Evolutionary conservation across 2,797 vertebrate genomes (phyloP), one percentile per base, ranked within the genome.

Genomic region (Cheirogaleus major): DNA sequence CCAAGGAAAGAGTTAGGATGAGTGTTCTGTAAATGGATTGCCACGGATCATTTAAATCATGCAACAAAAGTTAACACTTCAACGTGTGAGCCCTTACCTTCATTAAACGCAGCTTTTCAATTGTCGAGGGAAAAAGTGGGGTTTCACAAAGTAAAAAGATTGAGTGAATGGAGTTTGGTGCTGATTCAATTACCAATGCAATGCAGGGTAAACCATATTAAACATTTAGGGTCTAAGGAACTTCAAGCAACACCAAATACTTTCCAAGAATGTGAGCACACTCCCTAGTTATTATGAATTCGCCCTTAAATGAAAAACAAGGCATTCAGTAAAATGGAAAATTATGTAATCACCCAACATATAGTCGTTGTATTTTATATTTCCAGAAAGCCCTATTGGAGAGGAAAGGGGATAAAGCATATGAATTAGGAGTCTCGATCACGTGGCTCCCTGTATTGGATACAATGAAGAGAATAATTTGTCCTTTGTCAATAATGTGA

Each of bases 401-500:
- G 55, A 81, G 27, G 30, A 83, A 90, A 43, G 41, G 87, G 59
- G 89, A 52, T 76, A 81, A 12, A 0, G 7, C 18, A 4, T 89
- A 43, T 2, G 80, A 96, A 94, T 83, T 92, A 97, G 67, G 67
- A 89, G 27, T 95, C 93, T 70, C 50, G 55, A 95, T 93, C 83
- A 81, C 96, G 89, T 65, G 13, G 25, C 81, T 94, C 38, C 87
- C 95, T 89, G 73, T 14, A 43, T 91, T 97, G 82, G 82, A 30
- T 90, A 72, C 41, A 91, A 63, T 52, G 67, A 30, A 92, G 81
- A 93, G 52, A 97, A 82, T 78, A 95, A 97, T 91, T 95, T 95
- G 81, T 86, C 6, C 67, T 81, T 52, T 83, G 80, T 94, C 97
- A 92, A 93, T 82, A 94, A 96, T 87, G 86, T 96, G 96, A 98